A percentile compares a stretch with the other conserved stretches of the same genome.
Conservation (phyloP, 2,113 vertebrate genomes). For the Planiliza haematocheilus region DNA sequence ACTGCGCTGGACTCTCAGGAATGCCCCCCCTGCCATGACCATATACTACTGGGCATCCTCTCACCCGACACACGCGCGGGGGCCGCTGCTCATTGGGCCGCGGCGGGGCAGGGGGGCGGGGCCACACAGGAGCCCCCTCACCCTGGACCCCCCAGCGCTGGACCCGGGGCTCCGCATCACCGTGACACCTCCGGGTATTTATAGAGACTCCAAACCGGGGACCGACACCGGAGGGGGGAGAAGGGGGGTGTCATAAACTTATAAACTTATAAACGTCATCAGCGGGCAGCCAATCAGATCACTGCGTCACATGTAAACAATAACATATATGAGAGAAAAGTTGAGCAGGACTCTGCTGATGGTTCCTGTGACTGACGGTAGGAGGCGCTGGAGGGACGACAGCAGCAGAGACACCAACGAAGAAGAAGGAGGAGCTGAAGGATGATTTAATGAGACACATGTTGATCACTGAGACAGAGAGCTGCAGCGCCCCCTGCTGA, state of each 20-base stretch:
- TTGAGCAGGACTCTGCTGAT: too few species aligned
- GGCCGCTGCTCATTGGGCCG: conserved; percentile 76
- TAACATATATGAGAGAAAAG: background rate
- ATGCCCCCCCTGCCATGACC: conserved; percentile 86
- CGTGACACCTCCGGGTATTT: conserved; percentile 83
- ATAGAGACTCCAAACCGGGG: conserved; percentile 76
- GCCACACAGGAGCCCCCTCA: background rate
- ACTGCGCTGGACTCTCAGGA: conserved; percentile 86
- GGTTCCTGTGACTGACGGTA: too few species aligned
- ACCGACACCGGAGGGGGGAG: conserved; percentile 2
- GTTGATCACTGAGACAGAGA: too few species aligned
- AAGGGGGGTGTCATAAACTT: conserved; percentile 32
- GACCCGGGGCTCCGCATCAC: conserved; percentile 50
- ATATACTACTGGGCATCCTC: conserved; percentile 81
- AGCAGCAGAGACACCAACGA: too few species aligned
- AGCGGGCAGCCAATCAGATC: conserved; percentile 16
- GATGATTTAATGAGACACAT: too few species aligned
- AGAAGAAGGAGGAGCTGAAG: too few species aligned
- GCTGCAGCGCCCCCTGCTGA: too few species aligned
- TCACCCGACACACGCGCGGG: conserved; percentile 69
- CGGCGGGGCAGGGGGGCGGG: conserved; percentile 25
- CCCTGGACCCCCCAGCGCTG: background rate
- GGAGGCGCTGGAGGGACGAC: too few species aligned
- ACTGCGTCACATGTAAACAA: background rate
- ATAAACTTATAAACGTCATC: conserved; percentile 55